phyloP scores from a whole-genome alignment of 2,113 vertebrate genomes.

The Oryzias curvinotus region DNA sequence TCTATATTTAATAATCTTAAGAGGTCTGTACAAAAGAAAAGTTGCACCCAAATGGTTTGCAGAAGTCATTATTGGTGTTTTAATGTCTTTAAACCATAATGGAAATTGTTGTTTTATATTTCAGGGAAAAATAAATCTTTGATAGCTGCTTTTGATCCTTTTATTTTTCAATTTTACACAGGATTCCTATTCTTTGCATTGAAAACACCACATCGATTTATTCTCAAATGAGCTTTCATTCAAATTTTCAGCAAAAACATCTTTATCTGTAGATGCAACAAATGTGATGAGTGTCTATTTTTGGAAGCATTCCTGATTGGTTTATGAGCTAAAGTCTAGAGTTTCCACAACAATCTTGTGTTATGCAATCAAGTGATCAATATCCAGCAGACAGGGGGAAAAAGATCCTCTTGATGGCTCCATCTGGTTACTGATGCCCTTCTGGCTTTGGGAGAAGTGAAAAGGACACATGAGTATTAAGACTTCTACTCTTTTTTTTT shows the following conservation, averaged over 20 bases:
- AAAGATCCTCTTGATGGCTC: slow-evolving; percentile 15
- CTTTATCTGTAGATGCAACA: slow-evolving; percentile 7
- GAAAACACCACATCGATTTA: not conserved
- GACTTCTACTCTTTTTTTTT: not conserved
- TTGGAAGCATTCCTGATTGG: slow-evolving; percentile 9
- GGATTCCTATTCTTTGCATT: not conserved
- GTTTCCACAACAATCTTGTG: slow-evolving; percentile 44
- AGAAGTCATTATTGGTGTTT: no score
- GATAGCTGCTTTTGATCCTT: not conserved
- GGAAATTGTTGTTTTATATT: no score
- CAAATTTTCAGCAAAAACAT: not conserved
- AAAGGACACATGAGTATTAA: not conserved
- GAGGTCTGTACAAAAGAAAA: no score
- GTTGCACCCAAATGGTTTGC: no score
- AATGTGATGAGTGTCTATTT: slow-evolving; percentile 39
- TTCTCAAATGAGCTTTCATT: not conserved
- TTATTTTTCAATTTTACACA: not conserved
- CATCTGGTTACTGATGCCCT: slow-evolving; percentile 13
- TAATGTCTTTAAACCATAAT: no score
- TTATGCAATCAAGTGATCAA: slow-evolving; percentile 40
- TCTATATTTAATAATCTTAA: no score
- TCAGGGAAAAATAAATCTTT: no score
- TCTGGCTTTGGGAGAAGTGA: slow-evolving; percentile 6
- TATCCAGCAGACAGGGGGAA: slow-evolving; percentile 13
- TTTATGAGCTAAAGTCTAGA: slow-evolving; percentile 29